A percentile compares a stretch with the other conserved stretches of the same genome.
Conservation (phyloP, 2,888 invertebrate genomes). For the Agrochola macilenta region DNA sequence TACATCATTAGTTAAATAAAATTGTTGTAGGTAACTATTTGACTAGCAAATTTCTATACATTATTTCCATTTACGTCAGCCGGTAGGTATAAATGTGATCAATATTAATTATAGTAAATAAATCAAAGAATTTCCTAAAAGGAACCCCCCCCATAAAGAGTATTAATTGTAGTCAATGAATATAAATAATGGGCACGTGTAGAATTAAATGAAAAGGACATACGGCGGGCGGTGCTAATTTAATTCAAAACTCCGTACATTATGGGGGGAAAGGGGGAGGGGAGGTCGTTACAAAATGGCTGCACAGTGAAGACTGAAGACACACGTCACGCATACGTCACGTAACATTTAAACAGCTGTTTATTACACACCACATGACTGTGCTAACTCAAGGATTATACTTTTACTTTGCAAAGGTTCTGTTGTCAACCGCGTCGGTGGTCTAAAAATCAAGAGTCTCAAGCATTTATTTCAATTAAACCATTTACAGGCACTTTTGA, state of each 20-base stretch:
- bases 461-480: no score
- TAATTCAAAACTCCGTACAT: constrained; percentile 1
- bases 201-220: constrained; percentile 6
- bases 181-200: constrained; percentile 26
- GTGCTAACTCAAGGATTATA: constrained; percentile 45
- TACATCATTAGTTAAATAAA: background rate
- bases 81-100: constrained; percentile 6
- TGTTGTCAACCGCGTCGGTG: background rate
- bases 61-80: constrained; percentile 18
- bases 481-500: no score
- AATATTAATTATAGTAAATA: constrained; percentile 19
- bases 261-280: background rate
- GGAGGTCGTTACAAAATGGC: constrained; percentile 33
- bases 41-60: background rate
- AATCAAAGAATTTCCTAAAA: constrained; percentile 28
- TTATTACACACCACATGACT: constrained; percentile 14
- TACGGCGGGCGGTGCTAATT: background rate
- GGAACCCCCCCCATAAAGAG: constrained; percentile 15
- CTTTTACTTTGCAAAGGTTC: constrained; percentile 40
- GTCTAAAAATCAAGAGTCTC: background rate
- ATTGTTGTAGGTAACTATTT: background rate
- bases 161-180: constrained; percentile 20
- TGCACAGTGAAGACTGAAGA: background rate
- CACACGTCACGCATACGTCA: constrained; percentile 50
- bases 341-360: constrained; percentile 60